Evolutionary conservation across 2,888 invertebrate genomes (phyloP), one percentile per base, ranked within the genome.

Genomic region (Opisthograptis luteolata): DNA sequence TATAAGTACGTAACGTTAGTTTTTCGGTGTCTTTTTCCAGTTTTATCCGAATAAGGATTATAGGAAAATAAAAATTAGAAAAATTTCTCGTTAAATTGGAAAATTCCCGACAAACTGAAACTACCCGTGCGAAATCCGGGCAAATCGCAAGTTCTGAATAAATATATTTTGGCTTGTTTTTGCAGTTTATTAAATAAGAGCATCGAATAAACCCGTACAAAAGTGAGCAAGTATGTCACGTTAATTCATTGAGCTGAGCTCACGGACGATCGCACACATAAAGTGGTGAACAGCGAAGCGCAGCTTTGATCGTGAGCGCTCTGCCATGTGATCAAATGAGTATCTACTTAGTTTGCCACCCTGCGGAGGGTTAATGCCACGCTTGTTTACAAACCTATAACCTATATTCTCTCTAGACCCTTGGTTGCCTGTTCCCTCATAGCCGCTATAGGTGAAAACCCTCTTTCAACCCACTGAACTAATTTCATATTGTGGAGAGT

Each of bases 261-360:
- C 69, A 80, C 86, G 82, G 76, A 63, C 78, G 83, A 84, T 81
- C 76, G 83, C 76, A 71, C 84, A 69, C 73, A 70, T 64, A 69
- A 73, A 78, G 50, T 35, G 44, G 35, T 10, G 39, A 36, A 4
- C 30, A 15, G 63, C 62, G 70, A 61, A 61, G 72, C 70, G 59
- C 62, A 64, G 75, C 88, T 89, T 89, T 89, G 88, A 89, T 88
- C 88, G 68, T 83, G 86, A 77, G 76, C 86, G 66, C 69, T 81
- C 79, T 84, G 76, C 73, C 84, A 81, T 87, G 72, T 81, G 79
- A 86, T 87, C 80, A 80, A 79, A 84, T 82, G 73, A 84, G 73
- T 71, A 73, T 71, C 70, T 73, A 74, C 76, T 71, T 73, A 73
- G 70, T 64, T 68, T 63, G 69, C 66, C 72, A 64, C 66, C 62